Evolutionary conservation across 2,888 invertebrate species (phyloP), one percentile per base, ranked within the genome.

Genomic region (Colostygia pectinataria): DNA sequence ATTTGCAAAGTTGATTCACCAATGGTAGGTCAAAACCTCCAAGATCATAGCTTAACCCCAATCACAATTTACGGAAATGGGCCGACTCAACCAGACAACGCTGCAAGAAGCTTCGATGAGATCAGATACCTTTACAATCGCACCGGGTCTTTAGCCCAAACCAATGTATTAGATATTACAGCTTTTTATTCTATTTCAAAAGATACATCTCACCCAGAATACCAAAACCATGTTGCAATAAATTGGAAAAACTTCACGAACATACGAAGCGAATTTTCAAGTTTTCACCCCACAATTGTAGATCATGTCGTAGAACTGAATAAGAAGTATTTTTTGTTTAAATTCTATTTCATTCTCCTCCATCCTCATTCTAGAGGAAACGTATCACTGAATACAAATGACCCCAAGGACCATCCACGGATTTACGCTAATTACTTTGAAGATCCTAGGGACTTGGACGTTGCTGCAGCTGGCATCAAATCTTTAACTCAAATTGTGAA

Each of bases 401-500:
- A 94, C 69, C 93, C 94, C 0, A 70, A 79, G 15, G 92, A 93
- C 4, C 79, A 91, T 41, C 94, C 94, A 0, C 62, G 87, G 14
- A 92, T 95, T 33, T 82, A 92, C 60, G 83, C 93, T 1, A 93
- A 94, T 63, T 95, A 94, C 71, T 87, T 95, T 15, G 70, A 80
- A 0, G 87, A 93, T 9, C 67, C 77, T 0, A 74, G 85, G 43
- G 94, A 95, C 65, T 58, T 92, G 0, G 66, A 87, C 18, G 54
- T 59, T 8, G 53, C 68, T 14, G 71, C 61, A 1, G 58, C 60
- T 8, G 85, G 83, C 12, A 71, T 84, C 14, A 65, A 59, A 53
- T 72, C 68, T 15, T 28, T 83, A 0, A 71, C 74, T 0, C 67
- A 68, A 58, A 62, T 84, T 37, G 57, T 77, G 0, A 43, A 76